phyloP scores from a whole-genome alignment of 1,140 invertebrate genomes.

The Spodoptera frugiperda region DNA sequence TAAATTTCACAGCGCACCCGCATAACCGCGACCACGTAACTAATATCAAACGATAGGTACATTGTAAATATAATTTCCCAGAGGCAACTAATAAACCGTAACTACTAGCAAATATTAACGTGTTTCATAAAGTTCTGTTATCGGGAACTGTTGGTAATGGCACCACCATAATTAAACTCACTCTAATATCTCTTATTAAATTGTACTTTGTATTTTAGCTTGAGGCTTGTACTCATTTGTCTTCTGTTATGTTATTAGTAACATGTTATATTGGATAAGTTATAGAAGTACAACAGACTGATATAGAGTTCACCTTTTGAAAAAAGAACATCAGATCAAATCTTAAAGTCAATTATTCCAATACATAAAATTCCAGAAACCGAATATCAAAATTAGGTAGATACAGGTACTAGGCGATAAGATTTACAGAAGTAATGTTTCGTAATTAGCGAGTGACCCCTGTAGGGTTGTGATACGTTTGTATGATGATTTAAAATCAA shows the following conservation, averaged over 20 bases:
- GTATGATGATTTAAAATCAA: too few species aligned
- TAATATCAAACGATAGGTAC: constrained; percentile 48
- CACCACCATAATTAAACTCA: constrained; percentile 55
- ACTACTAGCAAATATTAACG: constrained; percentile 55
- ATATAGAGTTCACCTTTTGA: too few species aligned
- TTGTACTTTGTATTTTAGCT: constrained; percentile 19
- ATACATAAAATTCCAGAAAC: too few species aligned
- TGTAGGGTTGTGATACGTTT: too few species aligned
- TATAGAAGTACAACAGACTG: too few species aligned
- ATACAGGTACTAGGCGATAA: too few species aligned
- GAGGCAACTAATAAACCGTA: constrained; percentile 56
- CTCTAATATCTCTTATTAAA: constrained; percentile 43
- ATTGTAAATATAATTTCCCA: constrained; percentile 58
- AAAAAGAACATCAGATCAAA: too few species aligned
- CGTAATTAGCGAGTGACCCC: too few species aligned
- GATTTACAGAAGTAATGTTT: too few species aligned
- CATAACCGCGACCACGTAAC: constrained; percentile 34
- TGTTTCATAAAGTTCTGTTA: constrained; percentile 55
- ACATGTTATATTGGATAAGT: too few species aligned
- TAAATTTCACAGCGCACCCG: constrained; percentile 24
- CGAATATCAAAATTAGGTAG: too few species aligned
- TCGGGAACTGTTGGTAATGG: constrained; percentile 57
- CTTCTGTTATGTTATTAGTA: background rate
- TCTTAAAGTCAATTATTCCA: too few species aligned
- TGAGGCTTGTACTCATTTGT: background rate